Evolutionary conservation across 92 coral and sea anemone genomes (phyloP), one percentile per base, ranked within the genome.

Genomic region (Virgularia gustaviana): DNA sequence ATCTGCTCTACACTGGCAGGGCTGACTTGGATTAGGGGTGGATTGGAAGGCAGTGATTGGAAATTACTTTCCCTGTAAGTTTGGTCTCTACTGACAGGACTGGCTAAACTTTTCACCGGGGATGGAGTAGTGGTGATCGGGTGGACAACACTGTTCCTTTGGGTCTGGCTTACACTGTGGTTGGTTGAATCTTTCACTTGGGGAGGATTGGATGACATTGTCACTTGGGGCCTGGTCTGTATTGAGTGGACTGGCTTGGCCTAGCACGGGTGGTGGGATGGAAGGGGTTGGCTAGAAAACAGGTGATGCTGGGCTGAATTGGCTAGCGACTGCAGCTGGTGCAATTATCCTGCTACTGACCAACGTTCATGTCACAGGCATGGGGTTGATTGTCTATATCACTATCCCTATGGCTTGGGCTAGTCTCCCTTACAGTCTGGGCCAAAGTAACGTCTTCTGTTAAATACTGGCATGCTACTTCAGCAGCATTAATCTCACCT

Each of bases 401-500:
- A 28, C 23, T 51, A n/a, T 20, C 23, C 23, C 8, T 6, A 51
- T 51, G 24, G 8, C 24, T 51, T 20, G n/a, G 9, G 6, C 23
- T 43, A 4, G 51, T 16, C 51, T 43, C n/a, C n/a, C n/a, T 4
- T 13, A 13, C 51, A 1, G 13, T 43, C 13, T 20, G 19, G 51
- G 51, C 19, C 51, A 57, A 16, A 28, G 64, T 57, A 8, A 28
- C 12, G 33, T 57, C n/a, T 57, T 6, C 64, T 57, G 33, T 39
- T 9, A 57, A 39, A 15, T 6, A 28, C 10, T 57, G 23, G 33
- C 33, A 39, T 9, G 33, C 12, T 8, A 25, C 64, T 57, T 22
- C 64, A 19, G 36, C 64, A 57, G 64, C 64, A 57, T 57, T 57
- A 27, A 54, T 36, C 45, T 58, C 73, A 51, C 54, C 67, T 59